Evolutionary conservation across 1,140 invertebrate genomes (phyloP), one percentile per base, ranked within the genome.

Genomic region (Bacillus rossius): DNA sequence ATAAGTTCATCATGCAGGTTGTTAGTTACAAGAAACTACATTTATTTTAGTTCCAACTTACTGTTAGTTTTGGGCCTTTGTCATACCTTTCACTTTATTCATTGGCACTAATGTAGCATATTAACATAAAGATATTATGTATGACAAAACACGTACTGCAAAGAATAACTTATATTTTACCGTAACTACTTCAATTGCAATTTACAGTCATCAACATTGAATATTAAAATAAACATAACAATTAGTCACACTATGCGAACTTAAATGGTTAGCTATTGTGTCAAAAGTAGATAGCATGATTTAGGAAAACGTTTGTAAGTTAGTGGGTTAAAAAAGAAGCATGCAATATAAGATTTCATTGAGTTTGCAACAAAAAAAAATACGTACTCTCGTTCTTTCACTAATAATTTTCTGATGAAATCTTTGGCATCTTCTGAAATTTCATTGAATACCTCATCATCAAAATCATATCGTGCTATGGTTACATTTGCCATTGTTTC

Each of bases 401-500:
- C 77, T 57, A 97, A 80, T 17, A 96, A 78, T 74, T 88, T 88
- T 59, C 77, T 79, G 62, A 97, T 96, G 75, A 96, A 97, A 74
- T 96, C 92, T 74, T 95, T 94, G 43, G 93, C 93, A 65, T 92
- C 88, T 42, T 89, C 85, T 2, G 92, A 95, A 62, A 96, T 94
- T 61, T 91, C 87, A 65, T 89, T 85, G 75, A 96, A 97, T 23
- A 89, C 88, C 73, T 96, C 93, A 71, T 97, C 92, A 64, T 96
- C 93, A 72, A 94, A 97, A 73, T 97, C 94, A 67, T 94, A 97
- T 71, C 94, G 92, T 14, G 91, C 92, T 64, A 94, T 86, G 2
- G 94, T 96, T 1, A 98, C 94, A 72, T 97, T 98, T 1, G 92
- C 91, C 92, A 96, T 96, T 10, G 96, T 99, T 76, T 98, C 93